These are phyloP conservation scores for Sylvia atricapilla DNA, from an alignment of 2,113 vertebrate species.

Conservation along the genomic window DNA sequence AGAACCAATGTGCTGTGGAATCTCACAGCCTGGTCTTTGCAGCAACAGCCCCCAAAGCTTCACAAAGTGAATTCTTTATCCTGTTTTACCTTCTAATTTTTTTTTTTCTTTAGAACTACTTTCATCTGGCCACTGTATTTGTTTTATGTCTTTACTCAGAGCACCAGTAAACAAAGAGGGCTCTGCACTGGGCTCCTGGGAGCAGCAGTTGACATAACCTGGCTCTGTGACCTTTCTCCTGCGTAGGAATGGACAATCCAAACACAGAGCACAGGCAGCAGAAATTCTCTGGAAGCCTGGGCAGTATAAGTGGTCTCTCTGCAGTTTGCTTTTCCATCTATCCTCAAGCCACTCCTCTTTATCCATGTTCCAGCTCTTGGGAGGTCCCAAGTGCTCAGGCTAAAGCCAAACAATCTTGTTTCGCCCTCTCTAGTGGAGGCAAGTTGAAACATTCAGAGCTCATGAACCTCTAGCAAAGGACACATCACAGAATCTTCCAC, in stretches of 20 bases:
- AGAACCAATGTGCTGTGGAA: background rate
- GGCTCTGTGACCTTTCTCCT: background rate
- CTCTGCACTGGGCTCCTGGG: background rate
- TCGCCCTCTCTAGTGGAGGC: background rate
- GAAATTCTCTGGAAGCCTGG: background rate
- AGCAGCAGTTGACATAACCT: background rate
- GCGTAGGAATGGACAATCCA: background rate
- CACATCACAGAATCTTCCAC: background rate
- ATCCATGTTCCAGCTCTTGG: background rate
- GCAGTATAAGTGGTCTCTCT: background rate
- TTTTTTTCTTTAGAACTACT: background rate
- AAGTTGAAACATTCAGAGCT: background rate
- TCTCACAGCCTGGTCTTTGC: background rate
- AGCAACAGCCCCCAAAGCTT: background rate
- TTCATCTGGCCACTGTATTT: background rate
- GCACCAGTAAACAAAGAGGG: background rate
- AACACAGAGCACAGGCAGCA: background rate
- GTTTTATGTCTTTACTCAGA: background rate
- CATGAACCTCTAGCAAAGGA: background rate
- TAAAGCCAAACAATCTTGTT: background rate
- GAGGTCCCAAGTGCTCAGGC: constrained; percentile 5
- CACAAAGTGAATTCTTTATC: background rate
- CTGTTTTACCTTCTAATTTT: background rate
- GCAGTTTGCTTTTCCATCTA: background rate
- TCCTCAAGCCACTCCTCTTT: background rate